phyloP scores from a whole-genome alignment of 2,888 invertebrate species.

The Lochmaea crataegi region DNA sequence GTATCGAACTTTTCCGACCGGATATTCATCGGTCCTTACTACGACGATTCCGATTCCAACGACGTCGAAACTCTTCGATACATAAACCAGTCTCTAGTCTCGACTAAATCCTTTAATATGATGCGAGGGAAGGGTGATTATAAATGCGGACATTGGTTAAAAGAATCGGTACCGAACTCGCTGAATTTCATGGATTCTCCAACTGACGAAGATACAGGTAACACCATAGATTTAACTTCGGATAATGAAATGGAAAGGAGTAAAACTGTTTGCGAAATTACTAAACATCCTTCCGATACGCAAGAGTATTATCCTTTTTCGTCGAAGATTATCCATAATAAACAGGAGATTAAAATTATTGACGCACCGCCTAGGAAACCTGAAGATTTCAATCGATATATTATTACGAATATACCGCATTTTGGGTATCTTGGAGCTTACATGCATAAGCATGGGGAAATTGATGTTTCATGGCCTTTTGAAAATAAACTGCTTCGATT shows the following conservation, averaged over 20 bases:
- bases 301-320: not conserved
- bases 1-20: constrained; percentile 55
- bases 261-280: not conserved
- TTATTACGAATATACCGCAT: constrained; percentile 56
- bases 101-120: constrained; percentile 54
- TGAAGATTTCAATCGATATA: constrained; percentile 52
- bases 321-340: constrained; percentile 36
- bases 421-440: constrained; percentile 57
- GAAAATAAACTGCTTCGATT: constrained; percentile 54
- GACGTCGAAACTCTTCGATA: constrained; percentile 59
- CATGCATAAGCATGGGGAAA: constrained; percentile 41
- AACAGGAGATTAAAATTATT: constrained; percentile 36
- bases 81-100: constrained; percentile 56
- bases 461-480: constrained; percentile 57
- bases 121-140: constrained; percentile 51
- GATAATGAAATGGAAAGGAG: constrained; percentile 18
- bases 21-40: constrained; percentile 64
- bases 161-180: constrained; percentile 35
- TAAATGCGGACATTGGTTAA: constrained; percentile 49
- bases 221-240: constrained; percentile 46
- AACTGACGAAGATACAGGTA: not conserved
- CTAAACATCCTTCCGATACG: not conserved
- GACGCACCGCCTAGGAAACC: constrained; percentile 42
- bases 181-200: not conserved
- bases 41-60: constrained; percentile 37